A percentile compares a stretch with the other conserved stretches of the same genome.
These are phyloP conservation scores for Nephila pilipes DNA, from an alignment of 1,140 invertebrate genomes.

Conservation along the genomic window DNA sequence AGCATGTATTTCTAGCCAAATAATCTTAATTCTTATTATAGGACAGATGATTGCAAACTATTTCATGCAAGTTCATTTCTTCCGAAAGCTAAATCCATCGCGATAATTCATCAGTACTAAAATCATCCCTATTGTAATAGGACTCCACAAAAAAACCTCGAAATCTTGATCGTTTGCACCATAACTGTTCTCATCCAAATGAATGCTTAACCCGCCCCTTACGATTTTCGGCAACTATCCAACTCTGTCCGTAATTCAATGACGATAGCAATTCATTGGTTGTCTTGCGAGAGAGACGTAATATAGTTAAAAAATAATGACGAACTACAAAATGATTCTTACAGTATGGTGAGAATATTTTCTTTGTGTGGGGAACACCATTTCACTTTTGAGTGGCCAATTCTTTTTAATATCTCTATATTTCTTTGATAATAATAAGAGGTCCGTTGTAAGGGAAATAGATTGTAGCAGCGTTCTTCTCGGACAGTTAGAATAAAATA, in stretches of 20 bases:
- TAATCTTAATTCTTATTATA: neutral
- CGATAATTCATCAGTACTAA: slow-evolving; percentile 32
- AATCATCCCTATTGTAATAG: slow-evolving; percentile 37
- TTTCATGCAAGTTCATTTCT: neutral
- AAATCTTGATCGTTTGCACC: slow-evolving; percentile 40
- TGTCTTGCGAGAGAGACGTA: slow-evolving; percentile 37
- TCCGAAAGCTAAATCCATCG: slow-evolving; percentile 21
- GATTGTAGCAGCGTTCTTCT: neutral
- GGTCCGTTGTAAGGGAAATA: slow-evolving; percentile 17
- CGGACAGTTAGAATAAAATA: neutral
- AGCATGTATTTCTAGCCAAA: neutral
- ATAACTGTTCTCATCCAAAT: slow-evolving; percentile 46
- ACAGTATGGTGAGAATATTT: slow-evolving; percentile 49
- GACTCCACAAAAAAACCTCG: slow-evolving; percentile 36
- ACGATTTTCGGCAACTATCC: slow-evolving; percentile 56
- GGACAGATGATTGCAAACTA: slow-evolving; percentile 2
- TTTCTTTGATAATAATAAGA: slow-evolving; percentile 33
- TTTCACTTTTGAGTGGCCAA: slow-evolving; percentile 35
- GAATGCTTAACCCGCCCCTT: slow-evolving; percentile 53
- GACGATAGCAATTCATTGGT: slow-evolving; percentile 46
- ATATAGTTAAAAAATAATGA: slow-evolving; percentile 70
- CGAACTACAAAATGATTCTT: slow-evolving; percentile 45
- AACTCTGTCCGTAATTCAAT: slow-evolving; percentile 60
- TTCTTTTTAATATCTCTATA: slow-evolving; percentile 60
- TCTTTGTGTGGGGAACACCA: slow-evolving; percentile 13